These are phyloP conservation scores for Cheilosia soror DNA, from an alignment of 2,888 invertebrate species.

Conservation along the genomic window DNA sequence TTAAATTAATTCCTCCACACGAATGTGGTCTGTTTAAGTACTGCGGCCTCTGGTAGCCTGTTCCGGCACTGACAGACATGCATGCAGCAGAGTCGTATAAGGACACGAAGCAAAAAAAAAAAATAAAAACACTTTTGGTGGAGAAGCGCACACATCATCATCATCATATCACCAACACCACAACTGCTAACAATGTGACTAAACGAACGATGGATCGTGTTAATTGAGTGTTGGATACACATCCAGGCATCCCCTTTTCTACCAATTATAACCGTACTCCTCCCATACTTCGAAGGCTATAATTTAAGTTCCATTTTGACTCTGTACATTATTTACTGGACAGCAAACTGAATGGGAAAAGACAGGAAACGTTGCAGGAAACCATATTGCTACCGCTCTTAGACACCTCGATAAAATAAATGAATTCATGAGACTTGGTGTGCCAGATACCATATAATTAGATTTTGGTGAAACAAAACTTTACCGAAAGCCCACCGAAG, in stretches of 20 bases:
- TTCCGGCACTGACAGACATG: not conserved
- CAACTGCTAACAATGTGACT: conserved; percentile 52
- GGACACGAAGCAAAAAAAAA: conserved; percentile 1
- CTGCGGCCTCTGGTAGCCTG: not conserved
- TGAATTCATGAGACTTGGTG: conserved; percentile 25
- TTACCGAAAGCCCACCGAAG: conserved; percentile 1
- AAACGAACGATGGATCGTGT: conserved; percentile 55
- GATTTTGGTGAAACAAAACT: conserved; percentile 46
- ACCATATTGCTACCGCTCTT: conserved; percentile 6
- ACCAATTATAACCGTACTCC: conserved; percentile 42
- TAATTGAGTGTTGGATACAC: conserved; percentile 44
- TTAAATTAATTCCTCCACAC: conserved; percentile 31
- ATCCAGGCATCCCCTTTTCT: conserved; percentile 18
- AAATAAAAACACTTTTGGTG: conserved; percentile 6
- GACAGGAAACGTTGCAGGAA: not conserved
- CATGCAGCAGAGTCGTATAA: not conserved
- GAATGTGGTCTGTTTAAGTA: conserved; percentile 19
- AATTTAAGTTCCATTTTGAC: conserved; percentile 23
- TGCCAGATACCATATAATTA: conserved; percentile 46
- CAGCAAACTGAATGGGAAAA: not conserved
- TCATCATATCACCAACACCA: not conserved
- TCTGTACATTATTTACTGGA: not conserved
- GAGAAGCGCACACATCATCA: conserved; percentile 4
- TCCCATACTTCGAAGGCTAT: conserved; percentile 25
- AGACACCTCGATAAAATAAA: conserved; percentile 21